These are phyloP conservation scores for Diarsia rubi DNA, from an alignment of 2,888 invertebrate species.

Conservation along the genomic window DNA sequence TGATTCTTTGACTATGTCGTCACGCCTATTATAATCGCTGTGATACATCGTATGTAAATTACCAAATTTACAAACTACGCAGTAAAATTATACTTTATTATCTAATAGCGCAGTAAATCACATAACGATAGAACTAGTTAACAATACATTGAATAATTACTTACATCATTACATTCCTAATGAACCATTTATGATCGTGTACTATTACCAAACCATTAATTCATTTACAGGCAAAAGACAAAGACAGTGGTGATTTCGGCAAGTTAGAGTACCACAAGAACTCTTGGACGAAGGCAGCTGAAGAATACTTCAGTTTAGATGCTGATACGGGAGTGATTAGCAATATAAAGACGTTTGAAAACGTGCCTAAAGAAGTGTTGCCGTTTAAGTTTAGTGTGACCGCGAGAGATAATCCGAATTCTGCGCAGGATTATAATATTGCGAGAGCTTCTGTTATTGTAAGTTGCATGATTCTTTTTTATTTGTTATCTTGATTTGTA, in stretches of 20 bases:
- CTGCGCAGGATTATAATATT: conserved; percentile 91
- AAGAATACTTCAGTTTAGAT: conserved; percentile 94
- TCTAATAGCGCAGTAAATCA: conserved; percentile 9
- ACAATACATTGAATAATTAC: conserved; percentile 21
- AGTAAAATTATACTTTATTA: not conserved
- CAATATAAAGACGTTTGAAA: conserved; percentile 94
- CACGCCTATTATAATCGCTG: not conserved
- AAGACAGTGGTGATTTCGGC: conserved; percentile 96
- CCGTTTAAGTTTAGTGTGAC: conserved; percentile 94
- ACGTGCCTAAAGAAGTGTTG: conserved; percentile 91
- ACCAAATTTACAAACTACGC: too few relatives aligned
- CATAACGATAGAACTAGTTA: conserved; percentile 5
- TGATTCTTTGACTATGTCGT: too few relatives aligned
- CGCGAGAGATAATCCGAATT: conserved; percentile 94
- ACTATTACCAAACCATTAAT: not conserved
- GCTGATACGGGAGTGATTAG: conserved; percentile 94
- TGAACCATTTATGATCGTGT: not conserved
- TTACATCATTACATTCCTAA: conserved; percentile 7
- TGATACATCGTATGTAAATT: not conserved
- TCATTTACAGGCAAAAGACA: conserved; percentile 93
- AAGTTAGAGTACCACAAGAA: conserved; percentile 93
- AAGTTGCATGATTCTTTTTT: conserved; percentile 65
- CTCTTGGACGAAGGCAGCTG: conserved; percentile 87
- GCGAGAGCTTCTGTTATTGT: conserved; percentile 93
- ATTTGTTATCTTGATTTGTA: not conserved